Evolutionary conservation across 2,888 invertebrate genomes (phyloP).

Genomic region (Acleris literana): DNA sequence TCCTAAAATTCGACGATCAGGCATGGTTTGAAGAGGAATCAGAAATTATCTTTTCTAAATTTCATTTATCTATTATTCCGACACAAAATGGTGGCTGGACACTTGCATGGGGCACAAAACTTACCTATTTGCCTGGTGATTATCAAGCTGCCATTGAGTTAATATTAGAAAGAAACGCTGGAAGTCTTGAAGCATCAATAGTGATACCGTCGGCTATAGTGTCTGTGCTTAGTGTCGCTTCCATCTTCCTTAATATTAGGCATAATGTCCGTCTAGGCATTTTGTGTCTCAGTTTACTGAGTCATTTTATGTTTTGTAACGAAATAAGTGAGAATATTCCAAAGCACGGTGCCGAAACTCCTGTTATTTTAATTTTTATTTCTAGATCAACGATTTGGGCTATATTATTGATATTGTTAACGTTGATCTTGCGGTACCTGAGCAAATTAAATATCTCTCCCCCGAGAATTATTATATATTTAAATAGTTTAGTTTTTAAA

Average conservation of each 20-base stretch:
- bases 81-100: conserved; percentile 3
- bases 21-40: neutral
- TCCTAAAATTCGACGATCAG: conserved; percentile 21
- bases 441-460: conserved; percentile 40
- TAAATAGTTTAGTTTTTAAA: conserved; percentile 47
- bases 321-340: conserved; percentile 26
- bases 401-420: conserved; percentile 42
- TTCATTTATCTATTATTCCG: neutral
- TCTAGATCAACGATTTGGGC: conserved; percentile 41
- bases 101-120: neutral
- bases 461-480: conserved; percentile 43
- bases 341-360: conserved; percentile 22
- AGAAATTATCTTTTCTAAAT: neutral
- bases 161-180: conserved; percentile 23
- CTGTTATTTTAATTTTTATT: conserved; percentile 27
- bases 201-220: conserved; percentile 14
- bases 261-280: conserved; percentile 15
- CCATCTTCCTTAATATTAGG: conserved; percentile 5
- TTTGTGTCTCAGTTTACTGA: conserved; percentile 14
- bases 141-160: conserved; percentile 16
- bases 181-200: conserved; percentile 19
- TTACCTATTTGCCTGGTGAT: conserved; percentile 7
- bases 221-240: conserved; percentile 4
- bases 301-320: conserved; percentile 17
- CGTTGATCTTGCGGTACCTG: conserved; percentile 46